Evolutionary conservation across 2,888 invertebrate genomes (phyloP).

Genomic region (Nycteola revayana): DNA sequence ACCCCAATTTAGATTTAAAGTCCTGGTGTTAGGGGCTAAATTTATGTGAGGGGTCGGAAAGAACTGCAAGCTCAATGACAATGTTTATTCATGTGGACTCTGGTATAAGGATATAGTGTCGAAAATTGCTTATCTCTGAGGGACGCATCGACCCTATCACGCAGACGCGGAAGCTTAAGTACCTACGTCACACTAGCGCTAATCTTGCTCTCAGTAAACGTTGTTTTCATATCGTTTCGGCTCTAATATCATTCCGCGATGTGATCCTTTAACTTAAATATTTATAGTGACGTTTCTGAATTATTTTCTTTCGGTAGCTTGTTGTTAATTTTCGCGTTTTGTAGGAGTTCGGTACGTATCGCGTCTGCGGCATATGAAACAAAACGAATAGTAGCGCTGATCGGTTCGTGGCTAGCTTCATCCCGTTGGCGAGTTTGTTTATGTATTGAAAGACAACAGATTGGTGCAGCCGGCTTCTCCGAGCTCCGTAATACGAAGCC

Average conservation of each 20-base stretch:
- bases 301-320: slow-evolving; percentile 22
- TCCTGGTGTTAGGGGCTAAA: slow-evolving; percentile 30
- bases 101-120: slow-evolving; percentile 57
- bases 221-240: slow-evolving; percentile 42
- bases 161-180: slow-evolving; percentile 71
- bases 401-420: slow-evolving; percentile 67
- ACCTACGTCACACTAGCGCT: slow-evolving; percentile 73
- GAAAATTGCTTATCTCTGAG: slow-evolving; percentile 52
- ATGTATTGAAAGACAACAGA: slow-evolving; percentile 80
- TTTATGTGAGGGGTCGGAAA: slow-evolving; percentile 28
- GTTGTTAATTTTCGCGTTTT: not conserved
- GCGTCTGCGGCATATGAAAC: slow-evolving; percentile 9
- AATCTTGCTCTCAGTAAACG: slow-evolving; percentile 55
- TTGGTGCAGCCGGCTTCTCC: slow-evolving; percentile 70
- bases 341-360: not conserved
- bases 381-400: slow-evolving; percentile 22
- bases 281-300: slow-evolving; percentile 14
- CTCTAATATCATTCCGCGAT: slow-evolving; percentile 24
- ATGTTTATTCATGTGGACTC: slow-evolving; percentile 50
- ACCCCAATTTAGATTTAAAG: slow-evolving; percentile 21
- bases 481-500: slow-evolving; percentile 53
- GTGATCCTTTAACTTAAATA: slow-evolving; percentile 21
- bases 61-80: slow-evolving; percentile 51
- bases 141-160: slow-evolving; percentile 55
- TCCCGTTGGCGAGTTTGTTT: slow-evolving; percentile 71